These are phyloP conservation scores for Rousettus leschenaultii DNA, from an alignment of 2,113 vertebrate species.

Conservation along the genomic window DNA sequence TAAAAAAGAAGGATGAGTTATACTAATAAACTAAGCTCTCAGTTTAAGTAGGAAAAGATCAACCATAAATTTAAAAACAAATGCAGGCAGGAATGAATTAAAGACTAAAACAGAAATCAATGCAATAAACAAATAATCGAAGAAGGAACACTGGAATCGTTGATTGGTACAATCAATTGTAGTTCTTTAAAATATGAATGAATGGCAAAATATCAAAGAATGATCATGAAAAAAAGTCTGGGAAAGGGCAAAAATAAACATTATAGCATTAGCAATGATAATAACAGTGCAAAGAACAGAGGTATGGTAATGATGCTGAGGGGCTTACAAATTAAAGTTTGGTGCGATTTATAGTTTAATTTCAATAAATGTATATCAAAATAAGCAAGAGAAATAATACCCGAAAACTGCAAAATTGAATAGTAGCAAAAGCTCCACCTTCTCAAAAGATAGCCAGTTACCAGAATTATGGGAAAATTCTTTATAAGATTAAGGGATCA, in stretches of 20 bases:
- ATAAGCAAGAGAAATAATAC: neutral
- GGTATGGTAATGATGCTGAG: neutral
- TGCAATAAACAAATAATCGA: neutral
- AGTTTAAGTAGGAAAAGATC: neutral
- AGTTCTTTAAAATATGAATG: neutral
- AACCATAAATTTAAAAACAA: neutral
- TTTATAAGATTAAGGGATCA: neutral
- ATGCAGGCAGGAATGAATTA: neutral
- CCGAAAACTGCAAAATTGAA: neutral
- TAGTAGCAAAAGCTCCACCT: neutral
- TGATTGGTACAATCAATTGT: neutral
- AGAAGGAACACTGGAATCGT: neutral
- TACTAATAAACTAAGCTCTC: neutral
- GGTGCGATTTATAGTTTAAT: neutral
- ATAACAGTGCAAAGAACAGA: neutral
- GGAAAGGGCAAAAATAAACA: neutral
- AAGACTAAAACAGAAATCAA: neutral
- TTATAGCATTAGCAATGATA: neutral
- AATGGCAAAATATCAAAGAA: neutral
- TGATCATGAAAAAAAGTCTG: neutral
- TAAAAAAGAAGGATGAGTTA: neutral
- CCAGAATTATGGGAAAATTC: neutral
- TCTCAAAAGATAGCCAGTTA: neutral
- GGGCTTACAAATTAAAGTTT: neutral
- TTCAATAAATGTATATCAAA: neutral